Evolutionary conservation across 2,888 invertebrate species (phyloP), one percentile per base, ranked within the genome.

Genomic region (Hydrotaea cyrtoneurina): DNA sequence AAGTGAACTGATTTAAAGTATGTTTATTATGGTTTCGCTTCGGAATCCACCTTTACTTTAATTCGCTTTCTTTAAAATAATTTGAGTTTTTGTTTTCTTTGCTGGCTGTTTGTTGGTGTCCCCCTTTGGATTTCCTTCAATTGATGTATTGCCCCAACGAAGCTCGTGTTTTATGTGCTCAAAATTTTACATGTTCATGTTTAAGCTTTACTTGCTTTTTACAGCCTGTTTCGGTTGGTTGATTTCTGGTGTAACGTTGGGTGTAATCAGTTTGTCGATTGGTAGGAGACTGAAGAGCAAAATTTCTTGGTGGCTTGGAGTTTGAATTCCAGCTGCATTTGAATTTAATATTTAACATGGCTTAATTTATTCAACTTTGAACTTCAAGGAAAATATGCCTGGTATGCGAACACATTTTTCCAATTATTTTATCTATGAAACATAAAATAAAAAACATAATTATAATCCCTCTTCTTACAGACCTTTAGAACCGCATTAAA

Each of bases 61-160:
- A 83, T 77, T 83, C 80, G 77, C 83, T 83, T 83, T 83, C 66
- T 78, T 78, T 78, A 53, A 55, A n/a, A 62, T 75, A 23, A 71
- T 62, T 62, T 62, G 46, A 4, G 53, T 53, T 62, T 69, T 39
- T 21, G 57, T 69, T 77, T 17, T 46, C 13, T 82, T 46, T n/a
- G n/a, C n/a, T n/a, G n/a, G n/a, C n/a, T n/a, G n/a, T n/a, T n/a
- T n/a, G n/a, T 50, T 43, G n/a, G 17, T 17, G 73, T 69, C 10
- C 39, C 10, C 11, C 8, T 39, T 39, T 39, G 39, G 66, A 19
- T 57, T 23, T 57, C 17, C 55, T 74, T 13, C 36, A 76, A 76
- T 72, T 76, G 62, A 78, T 74, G 55, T 21, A 69, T 69, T 62
- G 21, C 23, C 31, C 50, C 72, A 31, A 62, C 31, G 31, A 62